Percentiles rank a stretch among this genome's conserved stretches.
These are phyloP conservation scores for Dermolepida albohirtum DNA, from an alignment of 2,888 invertebrate species.

Conservation along the genomic window DNA sequence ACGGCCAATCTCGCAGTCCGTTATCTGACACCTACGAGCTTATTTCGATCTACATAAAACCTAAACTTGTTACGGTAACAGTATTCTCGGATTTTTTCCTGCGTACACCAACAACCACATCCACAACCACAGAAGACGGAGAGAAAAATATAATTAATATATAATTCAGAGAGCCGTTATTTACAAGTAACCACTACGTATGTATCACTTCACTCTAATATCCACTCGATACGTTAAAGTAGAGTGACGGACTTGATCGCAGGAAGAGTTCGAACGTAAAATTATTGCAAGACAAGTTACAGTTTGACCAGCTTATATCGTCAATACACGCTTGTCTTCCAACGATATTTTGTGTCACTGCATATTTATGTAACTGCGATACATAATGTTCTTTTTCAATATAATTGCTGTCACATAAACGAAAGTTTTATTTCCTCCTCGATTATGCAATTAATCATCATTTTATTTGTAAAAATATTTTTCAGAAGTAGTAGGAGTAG, in stretches of 20 bases:
- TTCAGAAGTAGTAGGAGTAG: too few species aligned
- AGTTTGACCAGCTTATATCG: slow-evolving; percentile 1
- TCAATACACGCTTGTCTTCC: too few species aligned
- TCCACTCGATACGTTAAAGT: neutral
- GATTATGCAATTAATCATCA: too few species aligned
- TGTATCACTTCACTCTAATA: too few species aligned
- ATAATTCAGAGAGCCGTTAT: slow-evolving; percentile 29
- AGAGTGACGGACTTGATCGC: neutral
- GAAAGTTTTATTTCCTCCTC: too few species aligned
- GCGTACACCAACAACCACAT: slow-evolving; percentile 2
- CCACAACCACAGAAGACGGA: neutral
- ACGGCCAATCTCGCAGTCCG: slow-evolving; percentile 3
- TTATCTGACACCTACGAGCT: slow-evolving; percentile 8
- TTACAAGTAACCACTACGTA: slow-evolving; percentile 16
- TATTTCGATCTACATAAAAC: slow-evolving; percentile 7
- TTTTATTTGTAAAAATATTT: too few species aligned
- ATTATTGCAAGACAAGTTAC: slow-evolving; percentile 4
- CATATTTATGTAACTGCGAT: slow-evolving; percentile 17
- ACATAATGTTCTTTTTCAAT: neutral
- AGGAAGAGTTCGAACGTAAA: slow-evolving; percentile 3
- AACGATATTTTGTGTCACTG: neutral
- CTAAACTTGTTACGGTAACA: slow-evolving; percentile 24
- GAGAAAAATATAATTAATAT: slow-evolving; percentile 32
- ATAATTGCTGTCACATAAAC: neutral
- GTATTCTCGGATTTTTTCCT: slow-evolving; percentile 16